These are phyloP conservation scores for Lycophotia porphyrea DNA, from an alignment of 2,888 invertebrate species.

Conservation along the genomic window DNA sequence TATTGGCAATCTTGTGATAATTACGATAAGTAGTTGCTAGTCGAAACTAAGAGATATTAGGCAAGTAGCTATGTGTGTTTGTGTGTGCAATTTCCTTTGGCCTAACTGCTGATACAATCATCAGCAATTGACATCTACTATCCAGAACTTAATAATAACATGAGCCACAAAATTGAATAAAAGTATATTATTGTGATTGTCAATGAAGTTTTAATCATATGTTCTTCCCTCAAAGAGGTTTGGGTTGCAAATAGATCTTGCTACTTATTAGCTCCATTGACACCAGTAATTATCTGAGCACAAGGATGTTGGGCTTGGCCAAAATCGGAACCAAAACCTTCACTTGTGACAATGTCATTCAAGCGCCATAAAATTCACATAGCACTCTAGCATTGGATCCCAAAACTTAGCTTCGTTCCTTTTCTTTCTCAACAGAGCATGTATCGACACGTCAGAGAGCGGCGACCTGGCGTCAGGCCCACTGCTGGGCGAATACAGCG, in stretches of 20 bases:
- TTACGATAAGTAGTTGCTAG: background rate
- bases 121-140: background rate
- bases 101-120: background rate
- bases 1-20: background rate
- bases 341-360: background rate
- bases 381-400: background rate
- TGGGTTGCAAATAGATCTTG: background rate
- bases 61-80: background rate
- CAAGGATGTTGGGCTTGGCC: background rate
- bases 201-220: background rate
- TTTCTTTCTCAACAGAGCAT: conserved; percentile 90
- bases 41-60: background rate
- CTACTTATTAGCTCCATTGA: too few species aligned
- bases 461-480: conserved; percentile 95
- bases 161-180: background rate
- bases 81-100: background rate
- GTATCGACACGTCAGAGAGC: conserved; percentile 95
- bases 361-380: background rate
- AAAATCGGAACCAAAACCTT: background rate
- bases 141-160: too few species aligned
- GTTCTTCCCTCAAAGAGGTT: background rate
- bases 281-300: background rate
- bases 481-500: conserved; percentile 95
- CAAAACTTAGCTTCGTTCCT: background rate
- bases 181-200: background rate